A percentile compares a stretch with the other conserved stretches of the same genome.
Evolutionary conservation across 2,888 invertebrate species (phyloP).

Genomic region (Aricia artaxerxes): DNA sequence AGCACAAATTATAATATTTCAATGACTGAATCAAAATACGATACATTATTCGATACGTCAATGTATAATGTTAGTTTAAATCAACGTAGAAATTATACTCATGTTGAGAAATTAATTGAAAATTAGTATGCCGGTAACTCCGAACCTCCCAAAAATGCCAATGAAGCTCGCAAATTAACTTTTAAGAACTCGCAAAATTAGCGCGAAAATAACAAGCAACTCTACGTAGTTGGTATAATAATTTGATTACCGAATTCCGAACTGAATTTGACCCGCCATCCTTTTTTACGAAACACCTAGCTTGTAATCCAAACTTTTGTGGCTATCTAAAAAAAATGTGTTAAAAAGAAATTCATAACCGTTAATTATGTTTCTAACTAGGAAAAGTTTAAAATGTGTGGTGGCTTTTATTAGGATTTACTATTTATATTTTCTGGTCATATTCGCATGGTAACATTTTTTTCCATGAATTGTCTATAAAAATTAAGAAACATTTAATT

Average conservation of each 20-base stretch:
- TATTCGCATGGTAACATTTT: too few relatives aligned
- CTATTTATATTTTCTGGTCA: too few relatives aligned
- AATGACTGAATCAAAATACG: too few relatives aligned
- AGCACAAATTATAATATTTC: too few relatives aligned
- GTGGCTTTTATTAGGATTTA: too few relatives aligned
- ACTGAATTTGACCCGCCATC: not conserved
- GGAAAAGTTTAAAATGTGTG: not conserved
- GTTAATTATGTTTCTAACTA: not conserved
- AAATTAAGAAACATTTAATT: too few relatives aligned
- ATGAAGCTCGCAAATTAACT: not conserved
- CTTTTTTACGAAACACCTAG: not conserved
- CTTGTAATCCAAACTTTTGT: not conserved
- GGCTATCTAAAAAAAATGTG: not conserved
- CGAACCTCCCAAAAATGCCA: not conserved
- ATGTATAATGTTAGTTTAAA: too few relatives aligned
- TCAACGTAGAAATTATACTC: not conserved
- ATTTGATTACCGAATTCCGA: not conserved
- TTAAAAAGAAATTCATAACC: not conserved
- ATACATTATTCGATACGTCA: too few relatives aligned
- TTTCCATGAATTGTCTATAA: too few relatives aligned
- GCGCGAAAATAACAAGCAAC: conserved; percentile 4
- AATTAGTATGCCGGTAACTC: not conserved
- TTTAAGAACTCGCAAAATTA: not conserved
- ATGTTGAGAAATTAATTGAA: not conserved
- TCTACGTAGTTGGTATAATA: not conserved